Percentiles rank a stretch among this genome's conserved stretches.
These are phyloP conservation scores for Monopis laevigella DNA, from an alignment of 2,888 invertebrate genomes.

Conservation along the genomic window DNA sequence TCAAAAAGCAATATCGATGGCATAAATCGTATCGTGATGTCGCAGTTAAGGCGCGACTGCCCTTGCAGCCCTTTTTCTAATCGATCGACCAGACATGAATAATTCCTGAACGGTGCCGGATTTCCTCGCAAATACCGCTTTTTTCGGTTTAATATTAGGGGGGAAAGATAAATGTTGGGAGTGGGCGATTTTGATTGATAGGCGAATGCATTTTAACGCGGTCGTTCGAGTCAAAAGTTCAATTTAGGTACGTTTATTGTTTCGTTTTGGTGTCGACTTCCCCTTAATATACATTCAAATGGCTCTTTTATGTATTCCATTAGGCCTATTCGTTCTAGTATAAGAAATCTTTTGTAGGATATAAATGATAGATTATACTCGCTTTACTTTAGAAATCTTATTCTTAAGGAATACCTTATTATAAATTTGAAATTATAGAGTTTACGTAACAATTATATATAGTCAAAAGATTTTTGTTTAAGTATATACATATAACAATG, in stretches of 20 bases:
- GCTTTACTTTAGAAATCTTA: too few relatives aligned
- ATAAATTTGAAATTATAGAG: too few relatives aligned
- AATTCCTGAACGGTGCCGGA: constrained; percentile 8
- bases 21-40: constrained; percentile 10
- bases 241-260: constrained; percentile 11
- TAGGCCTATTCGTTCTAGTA: too few relatives aligned
- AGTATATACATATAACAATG: too few relatives aligned
- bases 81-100: constrained; percentile 10
- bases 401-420: too few relatives aligned
- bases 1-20: constrained; percentile 29
- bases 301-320: constrained; percentile 6
- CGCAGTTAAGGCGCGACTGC: constrained; percentile 7
- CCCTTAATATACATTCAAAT: constrained; percentile 7
- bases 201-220: constrained; percentile 28
- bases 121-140: constrained; percentile 6
- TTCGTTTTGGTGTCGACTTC: constrained; percentile 8
- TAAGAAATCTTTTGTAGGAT: too few relatives aligned
- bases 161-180: constrained; percentile 26
- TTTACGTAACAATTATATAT: too few relatives aligned
- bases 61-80: constrained; percentile 9
- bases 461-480: too few relatives aligned
- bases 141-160: constrained; percentile 10
- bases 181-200: constrained; percentile 44
- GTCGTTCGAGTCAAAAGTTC: constrained; percentile 10
- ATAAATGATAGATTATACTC: too few relatives aligned